Evolutionary conservation across 2,888 invertebrate genomes (phyloP), one percentile per base, ranked within the genome.

Genomic region (Drosophila mulleri): DNA sequence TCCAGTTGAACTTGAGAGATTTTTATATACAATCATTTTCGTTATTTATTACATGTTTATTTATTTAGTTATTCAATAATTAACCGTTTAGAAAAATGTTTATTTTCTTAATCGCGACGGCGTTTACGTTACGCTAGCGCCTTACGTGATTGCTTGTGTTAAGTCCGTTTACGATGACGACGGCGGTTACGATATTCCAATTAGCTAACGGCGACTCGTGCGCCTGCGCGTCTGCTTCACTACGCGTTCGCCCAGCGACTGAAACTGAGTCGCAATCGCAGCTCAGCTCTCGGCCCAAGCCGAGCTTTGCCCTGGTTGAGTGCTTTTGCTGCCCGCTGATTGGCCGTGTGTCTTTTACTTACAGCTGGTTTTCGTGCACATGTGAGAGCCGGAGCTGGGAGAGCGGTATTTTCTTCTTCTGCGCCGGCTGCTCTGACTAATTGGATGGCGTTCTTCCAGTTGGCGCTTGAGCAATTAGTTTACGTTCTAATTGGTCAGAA

Each of bases 401-500:
- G 57, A 35, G 59, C 39, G 64, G 47, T 72, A 50, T 58, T 20
- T 48, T 57, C 66, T 64, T 60, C 75, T 61, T 52, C 16, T 39
- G 35, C 26, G 53, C 64, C 59, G 70, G 60, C 72, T 66, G 61
- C 75, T 54, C 70, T 67, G 82, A 83, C 86, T 86, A 86, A 86
- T 86, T 87, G 86, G 86, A 80, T 74, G 76, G 72, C 78, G 85
- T 72, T 87, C 82, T 81, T 81, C 81, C 82, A 82, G 80, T 83
- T 77, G 87, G 76, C 78, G 78, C 75, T 82, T 82, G 88, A 86
- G 87, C 87, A 86, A 86, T 87, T 86, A 86, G 86, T 83, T 77
- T 73, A 72, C 75, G 76, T 86, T 86, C 86, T 86, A 86, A 86
- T 86, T 86, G 86, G 86, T 86, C 86, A 86, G 82, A 87, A 85